A percentile compares a stretch with the other conserved stretches of the same genome.
Conservation (phyloP, 37 sponge, comb jelly and placozoan genomes). For the Hexactinellida sp. region DNA sequence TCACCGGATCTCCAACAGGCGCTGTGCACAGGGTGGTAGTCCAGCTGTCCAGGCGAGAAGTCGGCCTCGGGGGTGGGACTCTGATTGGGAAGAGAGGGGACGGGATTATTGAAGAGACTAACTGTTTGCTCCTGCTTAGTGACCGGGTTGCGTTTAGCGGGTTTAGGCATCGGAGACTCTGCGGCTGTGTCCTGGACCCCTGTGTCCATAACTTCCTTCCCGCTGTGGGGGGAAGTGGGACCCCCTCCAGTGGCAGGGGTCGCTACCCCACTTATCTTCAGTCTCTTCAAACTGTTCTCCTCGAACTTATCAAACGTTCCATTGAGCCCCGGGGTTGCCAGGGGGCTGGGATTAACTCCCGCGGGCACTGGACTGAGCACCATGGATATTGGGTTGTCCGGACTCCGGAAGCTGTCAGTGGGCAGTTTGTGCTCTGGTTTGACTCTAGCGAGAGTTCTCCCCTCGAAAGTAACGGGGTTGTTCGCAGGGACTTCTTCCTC, state of each 20-base stretch:
- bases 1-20: slow-evolving; percentile 48
- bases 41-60: slow-evolving; percentile 31
- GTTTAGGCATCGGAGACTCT: background rate
- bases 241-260: background rate
- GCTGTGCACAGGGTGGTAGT: slow-evolving; percentile 44
- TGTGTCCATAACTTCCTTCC: background rate
- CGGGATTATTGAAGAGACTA: background rate
- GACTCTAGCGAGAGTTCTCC: background rate
- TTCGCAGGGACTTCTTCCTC: background rate
- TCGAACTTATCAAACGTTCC: background rate
- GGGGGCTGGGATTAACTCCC: background rate
- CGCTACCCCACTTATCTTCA: background rate
- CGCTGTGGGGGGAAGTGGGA: background rate
- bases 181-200: background rate
- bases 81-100: background rate
- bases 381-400: background rate
- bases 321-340: background rate
- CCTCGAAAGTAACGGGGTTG: background rate
- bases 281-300: background rate
- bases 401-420: background rate
- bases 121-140: background rate
- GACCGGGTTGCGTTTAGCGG: background rate
- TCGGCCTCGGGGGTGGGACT: background rate
- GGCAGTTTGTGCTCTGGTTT: background rate
- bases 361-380: background rate